phyloP scores from a whole-genome alignment of 2,888 invertebrate genomes.

The Drosophila multiciliata region DNA sequence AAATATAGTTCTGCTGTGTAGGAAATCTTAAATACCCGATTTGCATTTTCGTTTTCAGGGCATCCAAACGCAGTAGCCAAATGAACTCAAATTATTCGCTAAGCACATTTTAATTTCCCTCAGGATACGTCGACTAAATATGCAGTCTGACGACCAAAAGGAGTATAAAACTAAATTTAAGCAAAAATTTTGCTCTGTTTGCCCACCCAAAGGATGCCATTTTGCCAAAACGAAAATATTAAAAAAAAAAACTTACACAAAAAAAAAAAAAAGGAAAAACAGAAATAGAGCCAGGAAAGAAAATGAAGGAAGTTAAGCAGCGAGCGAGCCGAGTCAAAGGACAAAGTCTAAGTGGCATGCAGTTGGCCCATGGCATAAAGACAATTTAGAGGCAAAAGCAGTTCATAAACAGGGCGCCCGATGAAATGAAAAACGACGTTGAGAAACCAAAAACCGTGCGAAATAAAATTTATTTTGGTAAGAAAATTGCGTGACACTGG shows the following conservation, averaged over 20 bases:
- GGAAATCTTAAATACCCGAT: not conserved
- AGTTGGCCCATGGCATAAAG: conserved; percentile 67
- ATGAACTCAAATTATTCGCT: conserved; percentile 50
- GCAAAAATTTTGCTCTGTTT: conserved; percentile 39
- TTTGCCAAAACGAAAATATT: conserved; percentile 67
- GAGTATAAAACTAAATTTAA: conserved; percentile 57
- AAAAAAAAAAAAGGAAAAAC: not conserved
- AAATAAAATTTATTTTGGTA: conserved; percentile 74
- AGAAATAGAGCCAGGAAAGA: conserved; percentile 4
- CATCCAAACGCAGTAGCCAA: conserved; percentile 33
- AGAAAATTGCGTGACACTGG: conserved; percentile 79
- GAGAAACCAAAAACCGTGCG: conserved; percentile 43
- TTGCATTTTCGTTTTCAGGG: not conserved
- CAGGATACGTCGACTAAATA: conserved; percentile 62
- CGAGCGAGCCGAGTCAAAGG: conserved; percentile 51
- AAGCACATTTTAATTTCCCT: conserved; percentile 75
- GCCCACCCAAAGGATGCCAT: conserved; percentile 65
- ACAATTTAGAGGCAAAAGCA: conserved; percentile 66
- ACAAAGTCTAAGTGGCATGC: conserved; percentile 61
- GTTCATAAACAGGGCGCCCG: conserved; percentile 72
- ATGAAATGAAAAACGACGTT: conserved; percentile 64
- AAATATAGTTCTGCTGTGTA: not conserved
- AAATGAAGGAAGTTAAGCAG: conserved; percentile 20
- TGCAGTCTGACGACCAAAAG: conserved; percentile 43
- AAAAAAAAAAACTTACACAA: conserved; percentile 8